Percentiles rank a stretch among this genome's conserved stretches.
Evolutionary conservation across 2,113 vertebrate species (phyloP).

Genomic region (Danionella cerebrum): DNA sequence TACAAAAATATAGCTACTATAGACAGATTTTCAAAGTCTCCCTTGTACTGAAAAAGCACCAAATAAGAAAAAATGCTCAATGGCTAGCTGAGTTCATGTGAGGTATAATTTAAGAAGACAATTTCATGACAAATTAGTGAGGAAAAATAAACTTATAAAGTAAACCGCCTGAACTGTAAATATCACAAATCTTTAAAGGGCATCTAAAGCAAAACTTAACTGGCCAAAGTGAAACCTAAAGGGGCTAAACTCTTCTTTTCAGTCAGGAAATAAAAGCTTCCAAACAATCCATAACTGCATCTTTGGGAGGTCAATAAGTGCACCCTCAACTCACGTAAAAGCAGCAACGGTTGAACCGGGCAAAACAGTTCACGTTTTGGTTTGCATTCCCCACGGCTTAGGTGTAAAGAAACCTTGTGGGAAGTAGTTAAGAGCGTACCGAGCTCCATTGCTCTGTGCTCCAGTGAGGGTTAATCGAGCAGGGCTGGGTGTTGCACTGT

Average conservation of each 20-base stretch:
- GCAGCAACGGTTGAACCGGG: not conserved
- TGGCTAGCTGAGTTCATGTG: slow-evolving; percentile 69
- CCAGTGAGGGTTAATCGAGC: slow-evolving; percentile 81
- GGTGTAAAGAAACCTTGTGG: slow-evolving; percentile 7
- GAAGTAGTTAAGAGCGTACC: slow-evolving; percentile 84
- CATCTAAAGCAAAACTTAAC: not conserved
- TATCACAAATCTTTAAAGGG: not conserved
- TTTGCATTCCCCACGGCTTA: slow-evolving; percentile 11
- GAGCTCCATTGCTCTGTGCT: slow-evolving; percentile 91
- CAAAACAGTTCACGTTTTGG: not conserved
- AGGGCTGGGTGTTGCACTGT: slow-evolving; percentile 89
- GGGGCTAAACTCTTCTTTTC: slow-evolving; percentile 13
- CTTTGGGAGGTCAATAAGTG: slow-evolving; percentile 4
- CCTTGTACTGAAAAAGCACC: slow-evolving; percentile 73
- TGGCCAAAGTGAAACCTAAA: slow-evolving; percentile 27
- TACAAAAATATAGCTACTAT: slow-evolving; percentile 40
- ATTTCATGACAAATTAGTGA: slow-evolving; percentile 23
- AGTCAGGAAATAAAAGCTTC: not conserved
- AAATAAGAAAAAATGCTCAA: slow-evolving; percentile 49
- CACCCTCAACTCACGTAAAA: not conserved
- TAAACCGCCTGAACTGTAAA: slow-evolving; percentile 42
- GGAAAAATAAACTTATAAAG: slow-evolving; percentile 12
- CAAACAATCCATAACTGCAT: slow-evolving; percentile 9
- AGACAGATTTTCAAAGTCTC: slow-evolving; percentile 47
- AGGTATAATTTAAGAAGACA: slow-evolving; percentile 71